Conservation (phyloP, 2,888 invertebrate genomes). For the Metallyticus violacea region DNA sequence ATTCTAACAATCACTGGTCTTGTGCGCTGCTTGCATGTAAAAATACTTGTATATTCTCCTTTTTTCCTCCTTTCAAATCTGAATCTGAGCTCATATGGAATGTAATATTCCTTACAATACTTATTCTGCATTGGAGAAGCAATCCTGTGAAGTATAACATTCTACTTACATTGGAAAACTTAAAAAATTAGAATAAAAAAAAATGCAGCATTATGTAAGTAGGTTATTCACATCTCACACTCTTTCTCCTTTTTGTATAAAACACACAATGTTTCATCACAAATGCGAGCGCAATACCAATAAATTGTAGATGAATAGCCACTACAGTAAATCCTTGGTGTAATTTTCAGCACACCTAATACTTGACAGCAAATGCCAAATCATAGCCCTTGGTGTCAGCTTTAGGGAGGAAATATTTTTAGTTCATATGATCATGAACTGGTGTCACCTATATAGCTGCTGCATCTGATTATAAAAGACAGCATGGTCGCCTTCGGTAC, state of each 20-base stretch:
- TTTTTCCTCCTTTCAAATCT: not conserved
- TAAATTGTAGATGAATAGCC: not conserved
- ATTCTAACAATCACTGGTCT: not conserved
- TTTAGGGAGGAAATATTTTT: not conserved
- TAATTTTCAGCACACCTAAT: not conserved
- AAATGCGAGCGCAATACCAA: not conserved
- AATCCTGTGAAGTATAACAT: not conserved
- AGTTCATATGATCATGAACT: conserved; percentile 2
- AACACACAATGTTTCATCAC: not conserved
- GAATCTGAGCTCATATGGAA: not conserved
- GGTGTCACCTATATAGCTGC: not conserved
- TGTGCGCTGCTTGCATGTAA: conserved; percentile 1
- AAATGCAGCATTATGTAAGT: not conserved
- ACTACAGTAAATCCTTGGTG: not conserved
- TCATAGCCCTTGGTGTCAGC: conserved; percentile 4
- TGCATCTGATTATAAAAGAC: conserved; percentile 30
- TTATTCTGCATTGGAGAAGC: not conserved
- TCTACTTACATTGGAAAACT: not conserved
- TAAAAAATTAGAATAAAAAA: not conserved
- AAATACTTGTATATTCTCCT: not conserved
- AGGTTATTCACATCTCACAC: not conserved
- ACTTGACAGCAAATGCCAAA: not conserved
- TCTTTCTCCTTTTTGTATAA: not conserved
- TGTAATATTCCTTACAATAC: not conserved
- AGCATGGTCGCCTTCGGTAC: conserved; percentile 29